Base-by-base conservation (phyloP, 2,113 vertebrate species). In the Sinocyclocheilus maitianheensis region DNA sequence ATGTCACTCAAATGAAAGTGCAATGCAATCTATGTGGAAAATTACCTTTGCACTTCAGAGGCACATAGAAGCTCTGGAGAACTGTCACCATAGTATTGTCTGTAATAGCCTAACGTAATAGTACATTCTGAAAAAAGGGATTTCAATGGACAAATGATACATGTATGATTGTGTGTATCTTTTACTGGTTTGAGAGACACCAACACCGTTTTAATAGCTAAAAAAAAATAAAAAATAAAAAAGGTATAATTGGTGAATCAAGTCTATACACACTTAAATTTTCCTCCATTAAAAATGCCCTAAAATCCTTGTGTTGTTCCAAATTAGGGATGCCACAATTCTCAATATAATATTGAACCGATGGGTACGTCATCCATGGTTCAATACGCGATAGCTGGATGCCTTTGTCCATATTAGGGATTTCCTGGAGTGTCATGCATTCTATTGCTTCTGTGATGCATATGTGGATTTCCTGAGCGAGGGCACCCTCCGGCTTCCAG, bases 1-100 rank as follows among this genome's bases (percentile, higher is more conserved):
- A 91, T 87, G 87, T 90, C 90, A 87, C 62, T 72, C 84, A 91
- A 93, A 93, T 91, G 83, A 91, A 89, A 22, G 77, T 53, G 60
- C 51, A 85, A n/a, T 71, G 67, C n/a, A 20, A 87, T 91, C 89
- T 90, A 87, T 90, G 90, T 76, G 71, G 77, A 90, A 88, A 92
- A 92, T 85, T 77, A 90, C 91, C 86, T 60, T 13, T 65, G 80
- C 85, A 77, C 87, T 89, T 84, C 6, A 6, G 51, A 67, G 71
- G 80, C 76, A 77, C 84, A 82, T 55, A 26, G 14, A 55, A 51
- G n/a, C 51, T 84, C 14, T 82, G 16, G 80, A 82, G 80, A 82
- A 69, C 62, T 69, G 62, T 69, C 80, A 69, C 40, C 34, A 69
- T 22, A 48, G 40, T 20, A 82, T 82, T 12, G 16, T 69, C 43